phyloP scores from a whole-genome alignment of 1,140 invertebrate species.

The Hermetia illucens region DNA sequence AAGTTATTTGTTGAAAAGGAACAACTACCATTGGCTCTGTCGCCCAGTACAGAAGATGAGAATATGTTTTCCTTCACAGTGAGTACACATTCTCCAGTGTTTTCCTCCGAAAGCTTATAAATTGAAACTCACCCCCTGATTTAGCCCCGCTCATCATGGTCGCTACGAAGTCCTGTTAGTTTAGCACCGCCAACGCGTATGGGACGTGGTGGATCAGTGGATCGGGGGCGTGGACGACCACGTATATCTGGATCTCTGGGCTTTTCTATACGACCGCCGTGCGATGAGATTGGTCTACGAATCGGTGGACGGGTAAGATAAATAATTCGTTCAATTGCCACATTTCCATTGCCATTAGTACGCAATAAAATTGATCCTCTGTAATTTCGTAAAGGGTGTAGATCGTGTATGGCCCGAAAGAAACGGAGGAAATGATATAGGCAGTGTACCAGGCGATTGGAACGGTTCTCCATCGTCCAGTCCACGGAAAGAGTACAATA shows the following conservation, averaged over 20 bases:
- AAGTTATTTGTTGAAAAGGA: constrained; percentile 58
- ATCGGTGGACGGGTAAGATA: no score
- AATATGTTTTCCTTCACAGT: constrained; percentile 32
- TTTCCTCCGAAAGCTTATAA: neutral
- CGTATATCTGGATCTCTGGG: no score
- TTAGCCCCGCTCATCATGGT: constrained; percentile 35
- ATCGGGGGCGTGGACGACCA: constrained; percentile 39
- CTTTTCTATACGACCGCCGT: no score
- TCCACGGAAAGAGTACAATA: constrained; percentile 44
- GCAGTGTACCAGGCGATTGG: constrained; percentile 37
- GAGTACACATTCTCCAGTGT: constrained; percentile 9
- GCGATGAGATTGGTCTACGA: no score
- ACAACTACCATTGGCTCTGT: constrained; percentile 61
- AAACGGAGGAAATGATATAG: constrained; percentile 40
- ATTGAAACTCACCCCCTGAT: neutral
- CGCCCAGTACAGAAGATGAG: constrained; percentile 68
- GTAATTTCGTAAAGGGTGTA: no score
- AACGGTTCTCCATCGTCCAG: constrained; percentile 36
- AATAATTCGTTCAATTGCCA: no score
- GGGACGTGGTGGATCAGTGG: constrained; percentile 38
- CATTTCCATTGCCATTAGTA: no score
- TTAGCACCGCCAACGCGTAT: constrained; percentile 21
- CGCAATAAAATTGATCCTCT: no score
- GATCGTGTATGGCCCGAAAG: constrained; percentile 42
- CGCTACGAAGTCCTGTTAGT: constrained; percentile 35